Conservation (phyloP, 2,888 invertebrate genomes). For the Dione vanillae region DNA sequence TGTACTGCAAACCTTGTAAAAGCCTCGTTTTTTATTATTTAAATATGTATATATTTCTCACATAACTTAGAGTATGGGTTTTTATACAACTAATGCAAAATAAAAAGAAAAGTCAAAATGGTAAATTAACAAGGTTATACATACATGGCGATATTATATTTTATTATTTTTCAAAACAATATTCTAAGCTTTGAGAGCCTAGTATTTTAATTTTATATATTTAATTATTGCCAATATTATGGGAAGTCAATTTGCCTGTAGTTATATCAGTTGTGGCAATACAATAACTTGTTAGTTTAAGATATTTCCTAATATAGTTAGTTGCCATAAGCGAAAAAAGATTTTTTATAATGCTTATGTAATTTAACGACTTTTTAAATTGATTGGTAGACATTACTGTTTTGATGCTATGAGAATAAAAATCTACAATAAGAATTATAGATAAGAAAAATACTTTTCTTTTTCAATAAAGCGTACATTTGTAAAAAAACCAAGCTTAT, state of each 20-base stretch:
- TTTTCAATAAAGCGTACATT: no score
- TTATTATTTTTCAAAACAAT: not conserved
- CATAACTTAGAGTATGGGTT: no score
- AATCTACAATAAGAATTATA: no score
- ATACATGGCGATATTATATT: not conserved
- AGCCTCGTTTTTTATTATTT: not conserved
- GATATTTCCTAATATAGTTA: slow-evolving; percentile 49
- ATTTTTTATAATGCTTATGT: not conserved
- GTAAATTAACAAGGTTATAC: not conserved
- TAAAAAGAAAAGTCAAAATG: not conserved
- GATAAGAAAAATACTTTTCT: no score
- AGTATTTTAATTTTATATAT: not conserved
- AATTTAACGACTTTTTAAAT: slow-evolving; percentile 8
- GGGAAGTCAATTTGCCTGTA: slow-evolving; percentile 15
- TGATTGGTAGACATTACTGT: not conserved
- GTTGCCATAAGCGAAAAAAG: slow-evolving; percentile 53
- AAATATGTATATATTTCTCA: not conserved
- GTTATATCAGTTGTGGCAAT: slow-evolving; percentile 31
- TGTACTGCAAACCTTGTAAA: no score
- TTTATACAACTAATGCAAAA: no score
- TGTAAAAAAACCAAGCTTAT: no score
- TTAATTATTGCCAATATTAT: slow-evolving; percentile 8
- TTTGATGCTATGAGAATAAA: no score
- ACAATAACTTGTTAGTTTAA: slow-evolving; percentile 44
- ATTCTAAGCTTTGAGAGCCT: not conserved